Percentiles rank a stretch among this genome's conserved stretches.
Conservation (phyloP, 2,113 vertebrate species). For the Electrona antarctica region DNA sequence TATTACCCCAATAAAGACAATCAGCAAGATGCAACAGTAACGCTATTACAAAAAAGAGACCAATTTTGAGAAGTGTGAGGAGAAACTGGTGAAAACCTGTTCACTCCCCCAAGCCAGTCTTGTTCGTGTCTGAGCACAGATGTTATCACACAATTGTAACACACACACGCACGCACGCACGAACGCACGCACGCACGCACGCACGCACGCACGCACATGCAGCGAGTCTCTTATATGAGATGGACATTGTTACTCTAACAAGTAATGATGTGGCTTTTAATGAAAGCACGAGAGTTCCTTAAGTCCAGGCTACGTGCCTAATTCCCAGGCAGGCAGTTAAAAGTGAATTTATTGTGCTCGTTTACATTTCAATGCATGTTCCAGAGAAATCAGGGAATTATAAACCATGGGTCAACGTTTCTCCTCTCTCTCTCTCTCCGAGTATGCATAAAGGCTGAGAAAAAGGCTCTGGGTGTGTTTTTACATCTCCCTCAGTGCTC, state of each 20-base stretch:
- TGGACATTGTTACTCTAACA: conserved; percentile 70
- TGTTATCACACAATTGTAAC: conserved; percentile 55
- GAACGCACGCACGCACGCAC: too few species aligned
- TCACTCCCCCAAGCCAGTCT: conserved; percentile 38
- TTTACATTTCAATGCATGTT: conserved; percentile 77
- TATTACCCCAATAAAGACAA: conserved; percentile 29
- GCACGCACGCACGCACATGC: too few species aligned
- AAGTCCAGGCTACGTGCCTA: conserved; percentile 63
- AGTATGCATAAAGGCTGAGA: conserved; percentile 66
- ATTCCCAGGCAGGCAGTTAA: conserved; percentile 74
- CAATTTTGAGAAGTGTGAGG: conserved; percentile 66
- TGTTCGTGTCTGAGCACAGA: conserved; percentile 42
- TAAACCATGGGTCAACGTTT: conserved; percentile 66
- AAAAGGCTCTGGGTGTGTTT: conserved; percentile 63
- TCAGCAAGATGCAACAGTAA: conserved; percentile 24
- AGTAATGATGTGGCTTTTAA: conserved; percentile 67
- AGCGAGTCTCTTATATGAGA: conserved; percentile 33
- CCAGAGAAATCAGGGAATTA: conserved; percentile 73
- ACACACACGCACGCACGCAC: not conserved
- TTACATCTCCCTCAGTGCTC: conserved; percentile 68
- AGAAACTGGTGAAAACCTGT: conserved; percentile 67
- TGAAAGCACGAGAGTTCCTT: conserved; percentile 65
- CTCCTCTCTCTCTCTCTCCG: conserved; percentile 46
- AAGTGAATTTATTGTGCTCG: conserved; percentile 76
- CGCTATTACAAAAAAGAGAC: conserved; percentile 46